Percentiles rank a stretch among this genome's conserved stretches.
These are phyloP conservation scores for Leptinotarsa rubiginosa DNA, from an alignment of 2,888 invertebrate species.

Conservation along the genomic window DNA sequence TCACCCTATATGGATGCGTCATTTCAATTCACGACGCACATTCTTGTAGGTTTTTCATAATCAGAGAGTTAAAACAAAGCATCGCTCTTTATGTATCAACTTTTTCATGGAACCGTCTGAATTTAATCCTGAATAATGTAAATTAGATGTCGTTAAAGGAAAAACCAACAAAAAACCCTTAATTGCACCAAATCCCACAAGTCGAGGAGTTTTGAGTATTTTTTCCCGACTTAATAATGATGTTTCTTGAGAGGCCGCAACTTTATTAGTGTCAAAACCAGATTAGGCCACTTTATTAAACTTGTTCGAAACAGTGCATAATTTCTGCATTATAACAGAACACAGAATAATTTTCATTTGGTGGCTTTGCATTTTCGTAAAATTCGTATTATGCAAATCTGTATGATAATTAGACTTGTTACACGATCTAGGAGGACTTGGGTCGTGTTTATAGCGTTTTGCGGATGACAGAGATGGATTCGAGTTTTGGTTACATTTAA, in stretches of 20 bases:
- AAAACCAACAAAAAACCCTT: constrained; percentile 29
- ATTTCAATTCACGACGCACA: not conserved
- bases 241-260: constrained; percentile 30
- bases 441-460: constrained; percentile 51
- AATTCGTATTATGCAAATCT: constrained; percentile 60
- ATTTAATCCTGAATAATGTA: constrained; percentile 27
- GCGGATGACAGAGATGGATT: constrained; percentile 57
- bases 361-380: constrained; percentile 48
- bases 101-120: constrained; percentile 1
- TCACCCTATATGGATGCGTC: too few species aligned
- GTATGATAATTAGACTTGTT: constrained; percentile 61
- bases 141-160: constrained; percentile 20
- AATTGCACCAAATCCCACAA: constrained; percentile 33
- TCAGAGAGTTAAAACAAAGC: not conserved
- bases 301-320: constrained; percentile 42
- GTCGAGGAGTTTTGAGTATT: constrained; percentile 27
- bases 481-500: constrained; percentile 54
- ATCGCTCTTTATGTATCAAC: constrained; percentile 15
- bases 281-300: constrained; percentile 45
- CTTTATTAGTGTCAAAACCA: constrained; percentile 49
- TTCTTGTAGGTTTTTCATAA: not conserved
- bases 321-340: constrained; percentile 47
- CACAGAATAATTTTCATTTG: constrained; percentile 47
- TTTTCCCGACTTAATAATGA: constrained; percentile 32
- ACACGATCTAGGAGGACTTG: constrained; percentile 59